These are phyloP conservation scores for Peromyscus melanophrys DNA, from an alignment of 2,797 vertebrate species.

Conservation along the genomic window DNA sequence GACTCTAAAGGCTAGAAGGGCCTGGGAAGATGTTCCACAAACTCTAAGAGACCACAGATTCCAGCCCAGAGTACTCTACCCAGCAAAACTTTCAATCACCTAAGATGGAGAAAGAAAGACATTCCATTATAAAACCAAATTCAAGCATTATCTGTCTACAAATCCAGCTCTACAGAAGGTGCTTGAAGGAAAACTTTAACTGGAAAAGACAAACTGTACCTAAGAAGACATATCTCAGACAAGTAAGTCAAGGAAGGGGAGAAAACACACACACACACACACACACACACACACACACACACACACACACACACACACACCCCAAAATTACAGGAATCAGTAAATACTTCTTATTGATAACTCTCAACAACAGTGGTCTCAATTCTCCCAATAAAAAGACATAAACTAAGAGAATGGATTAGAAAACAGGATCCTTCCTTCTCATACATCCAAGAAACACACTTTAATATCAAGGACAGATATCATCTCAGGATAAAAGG, in stretches of 20 bases:
- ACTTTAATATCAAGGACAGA: background rate
- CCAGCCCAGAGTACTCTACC: background rate
- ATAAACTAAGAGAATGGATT: background rate
- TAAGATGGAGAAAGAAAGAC: background rate
- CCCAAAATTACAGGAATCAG: background rate
- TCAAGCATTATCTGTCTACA: background rate
- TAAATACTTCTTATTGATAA: background rate
- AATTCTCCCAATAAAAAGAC: background rate
- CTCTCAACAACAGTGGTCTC: background rate
- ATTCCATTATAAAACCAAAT: background rate
- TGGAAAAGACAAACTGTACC: background rate
- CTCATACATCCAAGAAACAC: background rate
- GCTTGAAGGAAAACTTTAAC: background rate
- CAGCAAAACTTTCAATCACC: background rate
- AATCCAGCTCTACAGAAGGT: background rate
- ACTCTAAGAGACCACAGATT: background rate
- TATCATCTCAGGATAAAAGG: background rate
- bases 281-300: background rate
- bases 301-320: background rate
- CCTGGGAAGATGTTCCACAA: background rate
- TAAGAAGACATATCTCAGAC: background rate
- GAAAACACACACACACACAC: background rate
- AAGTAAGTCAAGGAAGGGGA: background rate
- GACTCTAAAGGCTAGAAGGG: background rate
- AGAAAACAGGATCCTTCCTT: background rate